These are phyloP conservation scores for Pogonognathellus flavescens DNA, from an alignment of 1,140 invertebrate genomes.

Conservation along the genomic window DNA sequence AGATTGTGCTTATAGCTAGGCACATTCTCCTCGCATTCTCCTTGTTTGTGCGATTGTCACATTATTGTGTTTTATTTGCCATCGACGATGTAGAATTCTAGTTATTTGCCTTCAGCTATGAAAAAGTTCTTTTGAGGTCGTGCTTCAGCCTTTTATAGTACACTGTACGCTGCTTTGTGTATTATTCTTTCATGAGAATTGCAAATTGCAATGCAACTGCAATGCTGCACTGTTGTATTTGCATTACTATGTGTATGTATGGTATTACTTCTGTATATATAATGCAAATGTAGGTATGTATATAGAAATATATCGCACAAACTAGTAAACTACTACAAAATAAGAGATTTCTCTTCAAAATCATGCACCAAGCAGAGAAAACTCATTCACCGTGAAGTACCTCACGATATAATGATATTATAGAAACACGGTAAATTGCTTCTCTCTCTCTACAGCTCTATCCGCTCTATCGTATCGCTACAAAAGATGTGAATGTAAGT, in stretches of 20 bases:
- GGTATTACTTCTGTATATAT: too few species aligned
- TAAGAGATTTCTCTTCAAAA: slow-evolving; percentile 17
- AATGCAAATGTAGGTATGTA: too few species aligned
- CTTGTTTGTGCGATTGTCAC: too few species aligned
- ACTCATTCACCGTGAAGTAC: slow-evolving; percentile 22
- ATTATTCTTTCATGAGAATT: slow-evolving; percentile 18
- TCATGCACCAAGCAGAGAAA: slow-evolving; percentile 29
- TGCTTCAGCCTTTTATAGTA: slow-evolving; percentile 14
- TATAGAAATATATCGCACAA: too few species aligned
- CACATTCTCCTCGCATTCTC: too few species aligned
- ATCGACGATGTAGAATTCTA: too few species aligned
- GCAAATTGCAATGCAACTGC: slow-evolving; percentile 18
- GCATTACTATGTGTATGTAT: too few species aligned
- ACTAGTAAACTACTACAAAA: neutral
- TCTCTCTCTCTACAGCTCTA: neutral
- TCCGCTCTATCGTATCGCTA: neutral
- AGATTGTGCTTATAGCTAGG: too few species aligned
- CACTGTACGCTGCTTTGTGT: too few species aligned
- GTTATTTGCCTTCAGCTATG: slow-evolving; percentile 7
- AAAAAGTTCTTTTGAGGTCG: slow-evolving; percentile 3
- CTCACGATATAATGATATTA: neutral
- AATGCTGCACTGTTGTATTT: slow-evolving; percentile 2
- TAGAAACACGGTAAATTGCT: neutral
- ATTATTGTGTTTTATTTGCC: too few species aligned
- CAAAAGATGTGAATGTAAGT: neutral